phyloP scores from a whole-genome alignment of 2,888 invertebrate species.

The Acanthosoma haemorrhoidale region DNA sequence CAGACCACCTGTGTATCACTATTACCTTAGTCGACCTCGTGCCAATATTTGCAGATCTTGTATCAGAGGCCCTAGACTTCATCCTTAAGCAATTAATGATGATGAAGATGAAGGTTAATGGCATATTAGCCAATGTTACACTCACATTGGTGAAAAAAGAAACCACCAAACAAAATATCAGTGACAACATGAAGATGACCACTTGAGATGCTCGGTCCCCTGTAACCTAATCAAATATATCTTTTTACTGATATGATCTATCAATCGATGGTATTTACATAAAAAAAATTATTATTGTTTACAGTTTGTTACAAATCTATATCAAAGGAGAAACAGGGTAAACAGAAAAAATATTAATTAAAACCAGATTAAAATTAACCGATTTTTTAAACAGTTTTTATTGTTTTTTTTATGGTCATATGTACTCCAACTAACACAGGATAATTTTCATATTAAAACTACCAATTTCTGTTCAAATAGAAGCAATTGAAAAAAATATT shows the following conservation, averaged over 20 bases:
- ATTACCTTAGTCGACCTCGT: conserved; percentile 7
- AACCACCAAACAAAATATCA: neutral
- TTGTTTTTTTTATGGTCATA: too few relatives aligned
- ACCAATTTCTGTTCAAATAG: too few relatives aligned
- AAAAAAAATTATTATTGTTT: neutral
- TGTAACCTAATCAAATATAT: neutral
- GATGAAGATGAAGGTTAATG: neutral
- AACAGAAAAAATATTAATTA: too few relatives aligned
- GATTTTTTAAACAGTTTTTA: too few relatives aligned
- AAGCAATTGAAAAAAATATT: too few relatives aligned
- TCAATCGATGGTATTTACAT: neutral
- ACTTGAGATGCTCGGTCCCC: conserved; percentile 15
- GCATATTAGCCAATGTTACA: neutral
- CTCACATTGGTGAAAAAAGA: neutral
- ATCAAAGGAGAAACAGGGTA: too few relatives aligned
- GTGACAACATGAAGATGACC: neutral
- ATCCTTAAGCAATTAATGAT: neutral
- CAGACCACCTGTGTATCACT: too few relatives aligned
- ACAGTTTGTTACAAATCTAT: too few relatives aligned
- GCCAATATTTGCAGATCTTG: neutral
- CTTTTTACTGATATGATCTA: neutral
- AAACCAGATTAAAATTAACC: too few relatives aligned
- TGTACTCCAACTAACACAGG: too few relatives aligned
- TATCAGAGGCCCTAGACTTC: neutral
- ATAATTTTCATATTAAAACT: too few relatives aligned